Evolutionary conservation across 2,113 vertebrate species (phyloP), one percentile per base, ranked within the genome.

Genomic region (Lophura nycthemera): DNA sequence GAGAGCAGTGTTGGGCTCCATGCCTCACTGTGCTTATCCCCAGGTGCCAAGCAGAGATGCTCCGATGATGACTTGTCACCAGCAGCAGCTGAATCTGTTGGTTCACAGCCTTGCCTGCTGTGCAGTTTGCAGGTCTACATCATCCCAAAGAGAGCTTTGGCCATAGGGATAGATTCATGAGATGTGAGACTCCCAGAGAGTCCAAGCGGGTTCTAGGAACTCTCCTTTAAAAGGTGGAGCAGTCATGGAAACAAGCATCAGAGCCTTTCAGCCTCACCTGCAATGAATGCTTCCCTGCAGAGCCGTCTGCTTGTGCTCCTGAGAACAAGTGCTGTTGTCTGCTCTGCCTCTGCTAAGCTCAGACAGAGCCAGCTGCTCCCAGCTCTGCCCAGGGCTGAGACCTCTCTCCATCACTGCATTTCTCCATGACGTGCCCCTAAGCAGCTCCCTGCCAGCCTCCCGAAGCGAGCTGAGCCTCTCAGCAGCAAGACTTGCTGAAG

Each of bases 381-480:
- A 2, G 47, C 38, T 32, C 78, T 47, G 32, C 66, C 45, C 36
- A 66, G 40, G 17, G 8, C 17, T 13, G 3, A 15, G 29, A 27
- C 25, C 5, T 1, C 60, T 25, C 32, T 3, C 14, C 13, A 21
- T 22, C 38, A 18, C 40, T 6, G 15, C 0, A 0, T 7, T 30
- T 63, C 16, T 1, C 8, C 32, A 57, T 30, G 56, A 7, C 8
- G 1, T 7, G 27, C 9, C 48, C 72, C 48, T 7, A 40, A 1
- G 0, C 42, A 0, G 6, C 22, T 19, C 47, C 1, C 0, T 10
- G 5, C 32, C 0, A 0, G 10, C 40, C 29, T 25, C 48, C 29
- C 30, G 5, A 10, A 29, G 20, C 0, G 1, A 78, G 38, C 11
- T 10, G 11, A 11, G 27, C 22, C 56, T 13, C 38, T 3, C 52